Evolutionary conservation across 2,797 vertebrate species (phyloP).

Genomic region (Alfaro cultratus): DNA sequence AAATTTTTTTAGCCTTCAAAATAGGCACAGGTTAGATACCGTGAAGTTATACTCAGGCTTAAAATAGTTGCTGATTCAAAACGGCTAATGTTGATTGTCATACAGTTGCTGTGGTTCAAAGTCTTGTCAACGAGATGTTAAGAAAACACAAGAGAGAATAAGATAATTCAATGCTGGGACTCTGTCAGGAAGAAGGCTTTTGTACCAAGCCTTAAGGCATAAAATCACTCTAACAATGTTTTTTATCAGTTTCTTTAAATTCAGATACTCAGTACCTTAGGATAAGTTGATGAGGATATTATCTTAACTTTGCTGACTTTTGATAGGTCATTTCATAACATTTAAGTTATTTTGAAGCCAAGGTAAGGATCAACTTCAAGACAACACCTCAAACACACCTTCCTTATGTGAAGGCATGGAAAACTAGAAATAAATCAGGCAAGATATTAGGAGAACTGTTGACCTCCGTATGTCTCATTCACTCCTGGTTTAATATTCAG

Average conservation of each 20-base stretch:
- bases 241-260: neutral
- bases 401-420: neutral
- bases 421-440: neutral
- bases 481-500: neutral
- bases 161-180: neutral
- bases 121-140: neutral
- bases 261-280: neutral
- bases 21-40: neutral
- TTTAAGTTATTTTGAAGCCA: neutral
- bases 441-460: neutral
- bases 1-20: neutral
- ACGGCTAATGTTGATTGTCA: neutral
- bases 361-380: neutral
- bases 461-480: neutral
- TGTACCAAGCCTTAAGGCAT: neutral
- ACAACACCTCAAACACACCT: neutral
- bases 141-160: neutral
- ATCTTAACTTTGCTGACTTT: neutral
- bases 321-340: neutral
- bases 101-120: neutral
- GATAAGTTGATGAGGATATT: neutral
- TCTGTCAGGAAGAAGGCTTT: neutral
- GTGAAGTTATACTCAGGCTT: neutral
- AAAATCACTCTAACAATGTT: too few relatives aligned
- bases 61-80: neutral